Evolutionary conservation across 1,140 invertebrate genomes (phyloP).

Genomic region (Zaprionus gabonicus): DNA sequence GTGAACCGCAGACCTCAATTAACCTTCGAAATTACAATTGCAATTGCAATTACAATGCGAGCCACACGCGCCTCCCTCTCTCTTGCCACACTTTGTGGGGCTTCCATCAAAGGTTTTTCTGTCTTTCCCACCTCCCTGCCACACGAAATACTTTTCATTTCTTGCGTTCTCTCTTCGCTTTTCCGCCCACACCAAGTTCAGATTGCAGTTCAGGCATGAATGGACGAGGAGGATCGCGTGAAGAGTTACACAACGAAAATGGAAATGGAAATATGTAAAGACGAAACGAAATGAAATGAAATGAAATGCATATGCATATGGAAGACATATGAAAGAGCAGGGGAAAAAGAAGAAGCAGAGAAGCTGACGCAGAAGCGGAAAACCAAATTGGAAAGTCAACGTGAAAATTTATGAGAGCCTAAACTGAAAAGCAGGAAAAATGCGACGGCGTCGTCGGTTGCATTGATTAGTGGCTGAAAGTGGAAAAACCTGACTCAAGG

Average conservation of each 20-base stretch:
- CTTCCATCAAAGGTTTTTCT: slow-evolving; percentile 66
- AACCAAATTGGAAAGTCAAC: slow-evolving; percentile 77
- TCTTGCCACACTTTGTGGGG: slow-evolving; percentile 34
- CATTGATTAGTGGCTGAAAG: slow-evolving; percentile 76
- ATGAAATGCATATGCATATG: slow-evolving; percentile 39
- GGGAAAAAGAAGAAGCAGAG: slow-evolving; percentile 30
- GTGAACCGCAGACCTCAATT: slow-evolving; percentile 53
- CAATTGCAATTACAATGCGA: slow-evolving; percentile 19
- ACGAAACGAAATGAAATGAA: neutral
- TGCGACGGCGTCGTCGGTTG: slow-evolving; percentile 54
- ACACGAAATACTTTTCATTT: slow-evolving; percentile 18
- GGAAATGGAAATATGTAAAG: slow-evolving; percentile 51
- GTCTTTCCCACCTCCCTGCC: slow-evolving; percentile 24
- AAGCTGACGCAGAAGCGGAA: slow-evolving; percentile 35
- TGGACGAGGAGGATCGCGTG: slow-evolving; percentile 65
- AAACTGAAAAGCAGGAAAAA: slow-evolving; percentile 60
- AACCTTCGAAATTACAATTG: slow-evolving; percentile 62
- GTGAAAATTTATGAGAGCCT: slow-evolving; percentile 68
- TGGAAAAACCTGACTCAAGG: slow-evolving; percentile 84
- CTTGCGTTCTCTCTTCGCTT: slow-evolving; percentile 1
- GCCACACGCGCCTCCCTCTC: neutral
- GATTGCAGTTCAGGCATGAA: slow-evolving; percentile 59
- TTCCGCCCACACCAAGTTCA: slow-evolving; percentile 56
- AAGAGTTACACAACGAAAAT: slow-evolving; percentile 69
- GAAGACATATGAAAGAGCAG: slow-evolving; percentile 47